Base-by-base conservation (phyloP, 2,888 invertebrate genomes). In the Eudasyphora cyanicolor region DNA sequence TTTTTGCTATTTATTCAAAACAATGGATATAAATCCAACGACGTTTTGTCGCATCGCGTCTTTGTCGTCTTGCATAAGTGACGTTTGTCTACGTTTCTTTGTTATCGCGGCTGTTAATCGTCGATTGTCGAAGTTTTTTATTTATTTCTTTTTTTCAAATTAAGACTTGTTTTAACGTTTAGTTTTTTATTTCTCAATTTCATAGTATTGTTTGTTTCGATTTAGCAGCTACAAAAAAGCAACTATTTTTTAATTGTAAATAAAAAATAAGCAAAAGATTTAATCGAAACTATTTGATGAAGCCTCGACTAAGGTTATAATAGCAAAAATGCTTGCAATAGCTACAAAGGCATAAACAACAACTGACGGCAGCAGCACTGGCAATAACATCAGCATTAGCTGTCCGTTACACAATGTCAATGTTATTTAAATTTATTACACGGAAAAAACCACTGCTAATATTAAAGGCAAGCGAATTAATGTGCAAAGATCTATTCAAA, bases 351-450 rank as follows among this genome's bases (percentile, higher is more conserved):
- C 64, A 35, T 7, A 17, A 19, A 64, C 32, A 57, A 10, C 38
- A 38, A 38, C 38, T n/a, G n/a, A n/a, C 38, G 38, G 6, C 38
- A 38, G 38, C 4, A 8, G 5, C 12, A 6, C 38, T 64, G 35
- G 38, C 67, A 17, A 17, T 35, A 62, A 35, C 62, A 62, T 2
- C 32, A 57, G 12, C 57, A 24, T 35, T 24, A n/a, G 38, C 29
- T 27, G 12, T 60, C n/a, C 0, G 17, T 62, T 70, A 62, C 49
- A 77, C 32, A 45, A 77, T 54, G 21, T 70, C 49, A 76, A 57
- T 69, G 76, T 21, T 70, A 76, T 45, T 69, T 60, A 49, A 67
- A 67, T 54, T 29, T 60, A n/a, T n/a, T n/a, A n/a, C n/a, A n/a
- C n/a, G n/a, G n/a, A n/a, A n/a, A n/a, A n/a, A n/a, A n/a, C n/a